Conservation (phyloP, 2,113 vertebrate genomes). For the Mellivora capensis region DNA sequence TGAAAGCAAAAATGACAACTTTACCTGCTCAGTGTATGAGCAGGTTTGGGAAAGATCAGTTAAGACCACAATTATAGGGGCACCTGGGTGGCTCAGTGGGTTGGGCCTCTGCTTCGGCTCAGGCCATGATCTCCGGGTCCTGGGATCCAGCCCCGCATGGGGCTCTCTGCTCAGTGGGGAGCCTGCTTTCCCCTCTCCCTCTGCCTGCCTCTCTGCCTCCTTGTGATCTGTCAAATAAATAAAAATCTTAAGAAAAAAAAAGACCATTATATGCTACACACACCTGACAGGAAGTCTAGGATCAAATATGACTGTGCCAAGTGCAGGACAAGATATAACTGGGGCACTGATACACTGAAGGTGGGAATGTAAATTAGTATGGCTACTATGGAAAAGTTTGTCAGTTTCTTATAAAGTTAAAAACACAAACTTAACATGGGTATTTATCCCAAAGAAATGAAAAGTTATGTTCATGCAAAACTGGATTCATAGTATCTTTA, state of each 20-base stretch:
- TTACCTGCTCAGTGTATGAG: not conserved
- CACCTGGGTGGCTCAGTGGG: no score
- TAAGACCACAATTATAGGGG: not conserved
- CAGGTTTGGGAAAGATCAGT: not conserved
- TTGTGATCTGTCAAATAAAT: no score
- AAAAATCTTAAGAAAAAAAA: no score
- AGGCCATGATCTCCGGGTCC: no score
- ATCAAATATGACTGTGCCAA: not conserved
- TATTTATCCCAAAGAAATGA: not conserved
- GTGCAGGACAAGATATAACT: not conserved
- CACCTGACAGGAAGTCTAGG: not conserved
- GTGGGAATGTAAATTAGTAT: not conserved
- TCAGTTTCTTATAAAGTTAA: not conserved
- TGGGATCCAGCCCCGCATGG: no score
- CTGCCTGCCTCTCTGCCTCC: no score
- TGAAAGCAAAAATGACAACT: not conserved
- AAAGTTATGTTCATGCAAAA: not conserved
- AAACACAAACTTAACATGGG: not conserved
- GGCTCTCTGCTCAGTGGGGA: no score
- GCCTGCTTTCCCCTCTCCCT: no score
- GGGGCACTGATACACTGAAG: not conserved
- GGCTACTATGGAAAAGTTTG: not conserved
- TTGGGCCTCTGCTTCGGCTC: no score
- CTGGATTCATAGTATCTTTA: not conserved
- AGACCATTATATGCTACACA: not conserved